Conservation (phyloP, 2,113 vertebrate species). For the Pantherophis guttatus region DNA sequence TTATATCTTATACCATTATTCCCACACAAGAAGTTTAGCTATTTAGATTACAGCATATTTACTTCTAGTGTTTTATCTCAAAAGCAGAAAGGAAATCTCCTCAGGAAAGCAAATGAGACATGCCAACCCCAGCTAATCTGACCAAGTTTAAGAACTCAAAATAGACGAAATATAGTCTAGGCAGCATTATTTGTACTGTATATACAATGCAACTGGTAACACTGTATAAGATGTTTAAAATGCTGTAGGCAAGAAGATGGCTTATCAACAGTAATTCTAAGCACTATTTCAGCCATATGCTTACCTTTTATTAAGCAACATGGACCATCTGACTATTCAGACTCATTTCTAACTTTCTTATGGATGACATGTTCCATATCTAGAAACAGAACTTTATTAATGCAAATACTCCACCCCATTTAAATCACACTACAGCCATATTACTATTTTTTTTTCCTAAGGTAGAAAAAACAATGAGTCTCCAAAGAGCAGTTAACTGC, state of each 20-base stretch:
- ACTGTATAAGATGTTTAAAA: not conserved
- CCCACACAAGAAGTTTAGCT: not conserved
- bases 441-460: not conserved
- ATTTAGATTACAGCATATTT: not conserved
- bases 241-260: not conserved
- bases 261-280: not conserved
- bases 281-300: not conserved
- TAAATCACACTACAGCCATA: not conserved
- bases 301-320: not conserved
- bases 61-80: not conserved
- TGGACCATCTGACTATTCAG: not conserved
- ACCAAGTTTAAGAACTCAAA: not conserved
- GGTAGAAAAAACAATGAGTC: not conserved
- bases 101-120: not conserved
- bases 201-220: not conserved
- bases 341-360: not conserved
- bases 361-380: not conserved
- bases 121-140: not conserved
- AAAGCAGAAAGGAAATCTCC: not conserved
- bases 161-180: not conserved
- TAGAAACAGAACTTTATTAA: not conserved
- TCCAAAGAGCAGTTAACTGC: not conserved
- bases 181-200: not conserved
- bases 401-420: slow-evolving; percentile 12
- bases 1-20: not conserved